Evolutionary conservation across 2,113 vertebrate species (phyloP).

Genomic region (Copsychus sechellarum): DNA sequence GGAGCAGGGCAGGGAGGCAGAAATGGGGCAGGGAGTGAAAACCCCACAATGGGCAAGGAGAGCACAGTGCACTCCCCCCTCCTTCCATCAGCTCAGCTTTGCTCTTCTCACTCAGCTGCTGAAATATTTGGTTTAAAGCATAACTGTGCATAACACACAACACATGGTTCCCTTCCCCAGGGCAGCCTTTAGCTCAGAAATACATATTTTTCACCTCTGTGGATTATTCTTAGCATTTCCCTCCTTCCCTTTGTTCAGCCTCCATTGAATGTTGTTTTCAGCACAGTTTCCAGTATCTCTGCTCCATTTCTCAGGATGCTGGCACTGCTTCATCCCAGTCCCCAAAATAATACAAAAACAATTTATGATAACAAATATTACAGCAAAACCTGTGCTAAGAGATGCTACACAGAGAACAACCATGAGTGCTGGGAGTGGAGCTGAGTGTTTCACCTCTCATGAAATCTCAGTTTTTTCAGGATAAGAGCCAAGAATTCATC

Average conservation of each 20-base stretch:
- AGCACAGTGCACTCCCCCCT: fast-evolving
- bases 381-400: neutral
- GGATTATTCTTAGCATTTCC: neutral
- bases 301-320: neutral
- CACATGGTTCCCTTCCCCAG: neutral
- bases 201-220: neutral
- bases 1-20: neutral
- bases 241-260: neutral
- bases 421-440: neutral
- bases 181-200: neutral
- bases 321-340: neutral
- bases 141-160: neutral
- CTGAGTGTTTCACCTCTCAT: neutral
- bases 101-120: neutral
- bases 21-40: neutral
- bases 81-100: neutral
- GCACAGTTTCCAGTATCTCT: neutral
- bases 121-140: neutral
- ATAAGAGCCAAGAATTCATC: neutral
- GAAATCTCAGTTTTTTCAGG: neutral
- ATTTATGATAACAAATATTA: neutral
- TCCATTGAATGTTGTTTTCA: neutral
- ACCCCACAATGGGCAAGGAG: neutral
- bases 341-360: neutral
- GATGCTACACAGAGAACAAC: neutral